phyloP scores from a whole-genome alignment of 2,113 vertebrate species.

The Trematomus loennbergii region DNA sequence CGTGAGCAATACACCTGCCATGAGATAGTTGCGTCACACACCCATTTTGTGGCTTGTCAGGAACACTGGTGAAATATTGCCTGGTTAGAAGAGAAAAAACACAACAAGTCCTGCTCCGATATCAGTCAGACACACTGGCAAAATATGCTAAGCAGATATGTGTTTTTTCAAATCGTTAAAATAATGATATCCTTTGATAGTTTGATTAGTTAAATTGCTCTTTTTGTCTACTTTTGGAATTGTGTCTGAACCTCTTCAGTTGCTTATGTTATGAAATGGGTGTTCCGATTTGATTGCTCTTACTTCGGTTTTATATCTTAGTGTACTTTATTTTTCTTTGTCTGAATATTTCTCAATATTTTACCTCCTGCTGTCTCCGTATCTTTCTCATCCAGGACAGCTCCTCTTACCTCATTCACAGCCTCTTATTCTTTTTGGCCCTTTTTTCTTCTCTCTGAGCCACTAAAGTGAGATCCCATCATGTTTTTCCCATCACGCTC shows the following conservation, averaged over 20 bases:
- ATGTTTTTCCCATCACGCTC: constrained; percentile 81
- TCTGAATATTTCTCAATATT: constrained; percentile 53
- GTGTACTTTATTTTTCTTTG: constrained; percentile 27
- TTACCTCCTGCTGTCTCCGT: constrained; percentile 37
- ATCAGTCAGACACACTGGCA: too few species aligned
- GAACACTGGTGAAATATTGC: too few species aligned
- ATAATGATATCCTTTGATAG: too few species aligned
- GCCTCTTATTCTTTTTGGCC: constrained; percentile 41
- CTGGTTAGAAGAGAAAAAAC: too few species aligned
- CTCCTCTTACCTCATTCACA: constrained; percentile 38
- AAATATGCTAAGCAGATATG: too few species aligned
- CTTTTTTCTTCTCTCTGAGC: constrained; percentile 57
- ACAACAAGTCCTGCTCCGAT: too few species aligned
- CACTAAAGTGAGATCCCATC: constrained; percentile 67
- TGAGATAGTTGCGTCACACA: too few species aligned
- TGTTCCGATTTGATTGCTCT: constrained; percentile 35
- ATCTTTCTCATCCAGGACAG: constrained; percentile 27
- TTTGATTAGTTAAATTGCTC: too few species aligned
- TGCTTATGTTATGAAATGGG: constrained; percentile 25
- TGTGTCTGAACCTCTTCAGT: not conserved
- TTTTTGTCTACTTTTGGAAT: not conserved
- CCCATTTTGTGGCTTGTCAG: too few species aligned
- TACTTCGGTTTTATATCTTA: constrained; percentile 49
- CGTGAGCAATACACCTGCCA: too few species aligned
- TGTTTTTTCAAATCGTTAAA: too few species aligned